phyloP scores from a whole-genome alignment of 2,113 vertebrate species.

The Laterallus jamaicensis region DNA sequence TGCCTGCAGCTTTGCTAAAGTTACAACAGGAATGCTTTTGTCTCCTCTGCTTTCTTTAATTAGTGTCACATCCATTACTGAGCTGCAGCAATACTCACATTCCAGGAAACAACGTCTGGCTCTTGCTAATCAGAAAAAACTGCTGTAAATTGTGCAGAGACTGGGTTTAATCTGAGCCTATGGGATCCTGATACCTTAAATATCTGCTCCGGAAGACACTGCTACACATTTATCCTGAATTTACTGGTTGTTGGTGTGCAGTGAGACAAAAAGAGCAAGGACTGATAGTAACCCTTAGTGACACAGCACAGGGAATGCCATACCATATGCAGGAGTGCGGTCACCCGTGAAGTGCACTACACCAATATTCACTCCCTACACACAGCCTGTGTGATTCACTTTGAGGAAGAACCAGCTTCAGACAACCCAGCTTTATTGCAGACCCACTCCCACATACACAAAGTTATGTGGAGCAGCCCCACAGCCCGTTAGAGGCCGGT shows the following conservation, averaged over 20 bases:
- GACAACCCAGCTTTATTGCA: neutral
- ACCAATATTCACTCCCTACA: neutral
- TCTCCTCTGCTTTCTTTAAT: conserved; percentile 15
- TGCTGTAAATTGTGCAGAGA: neutral
- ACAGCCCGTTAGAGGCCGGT: neutral
- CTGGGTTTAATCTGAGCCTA: neutral
- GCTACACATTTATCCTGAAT: neutral
- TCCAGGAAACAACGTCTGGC: neutral
- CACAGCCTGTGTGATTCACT: neutral
- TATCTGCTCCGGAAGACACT: neutral
- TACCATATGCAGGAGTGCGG: neutral
- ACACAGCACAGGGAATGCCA: neutral
- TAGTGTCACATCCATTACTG: neutral
- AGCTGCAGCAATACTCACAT: conserved; percentile 9
- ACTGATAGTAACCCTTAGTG: neutral
- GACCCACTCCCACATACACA: neutral
- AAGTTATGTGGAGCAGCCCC: neutral
- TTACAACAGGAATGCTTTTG: neutral
- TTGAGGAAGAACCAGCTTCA: neutral
- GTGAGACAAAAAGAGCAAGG: neutral
- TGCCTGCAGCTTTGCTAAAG: neutral
- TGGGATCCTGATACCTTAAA: neutral
- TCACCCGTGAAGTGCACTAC: neutral
- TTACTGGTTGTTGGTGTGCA: neutral
- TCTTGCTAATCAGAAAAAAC: neutral